Percentiles rank a stretch among this genome's conserved stretches.
Evolutionary conservation across 1,140 invertebrate genomes (phyloP).

Genomic region (Psix sp.): DNA sequence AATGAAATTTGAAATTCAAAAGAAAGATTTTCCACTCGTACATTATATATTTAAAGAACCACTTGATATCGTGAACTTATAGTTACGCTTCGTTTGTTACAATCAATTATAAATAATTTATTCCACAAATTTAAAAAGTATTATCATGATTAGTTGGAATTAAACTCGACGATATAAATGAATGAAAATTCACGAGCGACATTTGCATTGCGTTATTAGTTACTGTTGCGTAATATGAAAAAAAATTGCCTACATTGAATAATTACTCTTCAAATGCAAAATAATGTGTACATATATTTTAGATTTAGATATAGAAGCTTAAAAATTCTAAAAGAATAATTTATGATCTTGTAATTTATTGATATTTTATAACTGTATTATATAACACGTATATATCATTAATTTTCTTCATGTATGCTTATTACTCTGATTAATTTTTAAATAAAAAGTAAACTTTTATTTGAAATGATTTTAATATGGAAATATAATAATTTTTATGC

Average conservation of each 20-base stretch:
- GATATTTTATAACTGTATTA: slow-evolving; percentile 20
- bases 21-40: no score
- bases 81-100: slow-evolving; percentile 21
- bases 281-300: slow-evolving; percentile 14
- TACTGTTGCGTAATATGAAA: slow-evolving; percentile 10
- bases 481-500: no score
- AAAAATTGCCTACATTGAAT: slow-evolving; percentile 9
- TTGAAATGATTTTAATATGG: no score
- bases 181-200: slow-evolving; percentile 23
- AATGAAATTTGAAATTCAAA: no score
- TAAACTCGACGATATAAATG: slow-evolving; percentile 21
- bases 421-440: no score
- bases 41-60: no score
- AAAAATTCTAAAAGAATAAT: slow-evolving; percentile 26
- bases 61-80: slow-evolving; percentile 17
- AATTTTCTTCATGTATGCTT: slow-evolving; percentile 15
- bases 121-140: slow-evolving; percentile 10
- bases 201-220: slow-evolving; percentile 3
- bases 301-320: slow-evolving; percentile 23
- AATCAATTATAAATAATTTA: slow-evolving; percentile 20
- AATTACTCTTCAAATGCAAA: slow-evolving; percentile 19
- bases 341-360: slow-evolving; percentile 25
- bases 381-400: slow-evolving; percentile 27
- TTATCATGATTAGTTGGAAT: slow-evolving; percentile 10
- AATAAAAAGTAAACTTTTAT: no score